Percentiles rank a stretch among this genome's conserved stretches.
Evolutionary conservation across 2,797 vertebrate species (phyloP).

Genomic region (Geotrypetes seraphini): DNA sequence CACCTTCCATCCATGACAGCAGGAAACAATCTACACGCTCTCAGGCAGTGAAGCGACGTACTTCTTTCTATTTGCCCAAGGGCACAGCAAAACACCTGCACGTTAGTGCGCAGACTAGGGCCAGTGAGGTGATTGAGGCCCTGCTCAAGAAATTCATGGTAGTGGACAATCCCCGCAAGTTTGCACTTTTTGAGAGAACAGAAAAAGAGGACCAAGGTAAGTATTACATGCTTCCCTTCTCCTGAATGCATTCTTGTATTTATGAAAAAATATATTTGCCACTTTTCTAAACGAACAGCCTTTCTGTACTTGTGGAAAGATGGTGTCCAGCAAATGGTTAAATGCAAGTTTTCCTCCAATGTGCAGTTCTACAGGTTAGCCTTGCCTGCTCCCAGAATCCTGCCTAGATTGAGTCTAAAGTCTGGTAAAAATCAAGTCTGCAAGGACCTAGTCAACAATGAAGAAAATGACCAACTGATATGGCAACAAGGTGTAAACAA

Average conservation of each 20-base stretch:
- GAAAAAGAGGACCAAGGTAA: conserved; percentile 82
- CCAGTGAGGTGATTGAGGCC: conserved; percentile 84
- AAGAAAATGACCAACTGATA: too few relatives aligned
- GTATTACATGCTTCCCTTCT: not conserved
- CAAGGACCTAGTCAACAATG: too few relatives aligned
- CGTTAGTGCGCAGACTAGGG: conserved; percentile 73
- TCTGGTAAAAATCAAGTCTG: too few relatives aligned
- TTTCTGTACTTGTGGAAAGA: too few relatives aligned
- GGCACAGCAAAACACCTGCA: conserved; percentile 88
- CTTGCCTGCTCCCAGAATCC: too few relatives aligned
- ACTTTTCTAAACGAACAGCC: too few relatives aligned
- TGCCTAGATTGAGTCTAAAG: too few relatives aligned
- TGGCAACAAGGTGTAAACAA: too few relatives aligned
- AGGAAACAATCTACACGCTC: conserved; percentile 20
- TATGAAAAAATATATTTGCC: too few relatives aligned
- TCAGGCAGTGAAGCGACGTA: conserved; percentile 62
- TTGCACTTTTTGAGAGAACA: conserved; percentile 80
- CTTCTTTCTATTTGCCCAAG: conserved; percentile 94
- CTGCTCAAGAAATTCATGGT: conserved; percentile 90
- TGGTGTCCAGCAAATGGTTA: too few relatives aligned
- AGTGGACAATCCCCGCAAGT: conserved; percentile 89
- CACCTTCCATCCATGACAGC: conserved; percentile 42
- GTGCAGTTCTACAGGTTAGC: not conserved
- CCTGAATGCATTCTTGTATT: not conserved
- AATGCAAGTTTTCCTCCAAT: not conserved